These are phyloP conservation scores for Eupithecia dodoneata DNA, from an alignment of 2,888 invertebrate species.

Conservation along the genomic window DNA sequence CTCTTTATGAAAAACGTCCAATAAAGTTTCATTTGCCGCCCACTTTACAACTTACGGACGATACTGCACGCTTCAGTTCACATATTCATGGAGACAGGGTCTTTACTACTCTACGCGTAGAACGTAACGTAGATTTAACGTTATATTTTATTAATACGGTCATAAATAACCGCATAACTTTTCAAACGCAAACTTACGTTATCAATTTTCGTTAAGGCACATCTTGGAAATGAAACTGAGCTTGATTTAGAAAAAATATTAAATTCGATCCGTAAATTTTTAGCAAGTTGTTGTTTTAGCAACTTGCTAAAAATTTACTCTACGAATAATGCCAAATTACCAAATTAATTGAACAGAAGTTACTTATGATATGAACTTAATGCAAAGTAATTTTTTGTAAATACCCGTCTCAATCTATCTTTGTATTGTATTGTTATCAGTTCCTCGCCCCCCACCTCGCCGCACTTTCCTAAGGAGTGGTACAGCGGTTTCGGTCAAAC, in stretches of 20 bases:
- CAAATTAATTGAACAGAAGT: neutral
- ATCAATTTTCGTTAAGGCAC: neutral
- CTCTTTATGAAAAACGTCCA: constrained; percentile 73
- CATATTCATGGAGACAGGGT: constrained; percentile 71
- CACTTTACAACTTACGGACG: constrained; percentile 58
- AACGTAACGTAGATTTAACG: constrained; percentile 43
- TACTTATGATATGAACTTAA: too few relatives aligned
- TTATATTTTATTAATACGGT: neutral
- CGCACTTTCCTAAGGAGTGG: too few relatives aligned
- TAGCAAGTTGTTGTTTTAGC: too few relatives aligned
- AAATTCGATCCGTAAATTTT: too few relatives aligned
- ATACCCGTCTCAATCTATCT: neutral
- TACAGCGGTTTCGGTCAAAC: too few relatives aligned
- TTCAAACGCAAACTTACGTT: too few relatives aligned
- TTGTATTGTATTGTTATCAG: too few relatives aligned
- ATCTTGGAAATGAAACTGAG: neutral
- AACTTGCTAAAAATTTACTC: too few relatives aligned
- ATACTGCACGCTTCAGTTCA: constrained; percentile 72
- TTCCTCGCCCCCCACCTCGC: too few relatives aligned
- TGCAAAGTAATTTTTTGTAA: neutral
- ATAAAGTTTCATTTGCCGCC: constrained; percentile 80
- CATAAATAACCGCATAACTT: neutral
- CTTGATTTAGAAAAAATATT: neutral
- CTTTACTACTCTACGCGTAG: constrained; percentile 55
- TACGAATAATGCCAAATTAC: too few relatives aligned